Base-by-base conservation (phyloP, 2,888 invertebrate species). In the Lasioglossum leucozonium region DNA sequence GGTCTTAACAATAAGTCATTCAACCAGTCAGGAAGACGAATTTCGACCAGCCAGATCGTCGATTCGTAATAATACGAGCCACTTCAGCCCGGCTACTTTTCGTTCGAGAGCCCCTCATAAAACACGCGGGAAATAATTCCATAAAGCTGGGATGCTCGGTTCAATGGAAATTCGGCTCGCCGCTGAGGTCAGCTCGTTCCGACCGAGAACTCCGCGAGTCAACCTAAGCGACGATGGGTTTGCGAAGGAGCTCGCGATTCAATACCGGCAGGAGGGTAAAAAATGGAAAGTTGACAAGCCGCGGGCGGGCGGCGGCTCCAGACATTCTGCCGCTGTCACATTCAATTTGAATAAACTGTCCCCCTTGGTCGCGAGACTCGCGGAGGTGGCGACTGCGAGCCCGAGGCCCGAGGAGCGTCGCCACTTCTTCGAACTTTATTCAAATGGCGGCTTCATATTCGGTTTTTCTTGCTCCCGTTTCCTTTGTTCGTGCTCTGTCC, bases 401-500 rank as follows among this genome's bases (percentile, higher is more conserved):
- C 83, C 65, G 22, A 75, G 78, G 81, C 44, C 40, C 75, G 44
- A 55, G 65, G 16, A 71, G 80, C 81, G 81, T 84, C 82, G 40
- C 76, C 74, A 77, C 89, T 88, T 85, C 87, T 84, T 88, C 87
- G 85, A 89, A 91, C 87, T 91, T 90, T 90, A 91, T 91, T 91
- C 88, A 90, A 90, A 92, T 88, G 82, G 58, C 80, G 30, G 58
- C 72, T 77, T 82, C 79, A 62, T 76, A 82, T 82, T 67, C 40
- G 40, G 58, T 34, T 69, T 22, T 73, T 72, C 72, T 58, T 34
- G n/a, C 22, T 74, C 37, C 42, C 40, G 2, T 22, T 34, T 18
- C 22, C 55, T 74, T 51, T 74, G 58, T 82, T 71, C 69, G 37
- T 62, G n/a, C 74, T 58, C 62, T 75, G 51, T 75, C 62, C 6